Base-by-base conservation (phyloP, 2,113 vertebrate species). In the Tupaia tana region DNA sequence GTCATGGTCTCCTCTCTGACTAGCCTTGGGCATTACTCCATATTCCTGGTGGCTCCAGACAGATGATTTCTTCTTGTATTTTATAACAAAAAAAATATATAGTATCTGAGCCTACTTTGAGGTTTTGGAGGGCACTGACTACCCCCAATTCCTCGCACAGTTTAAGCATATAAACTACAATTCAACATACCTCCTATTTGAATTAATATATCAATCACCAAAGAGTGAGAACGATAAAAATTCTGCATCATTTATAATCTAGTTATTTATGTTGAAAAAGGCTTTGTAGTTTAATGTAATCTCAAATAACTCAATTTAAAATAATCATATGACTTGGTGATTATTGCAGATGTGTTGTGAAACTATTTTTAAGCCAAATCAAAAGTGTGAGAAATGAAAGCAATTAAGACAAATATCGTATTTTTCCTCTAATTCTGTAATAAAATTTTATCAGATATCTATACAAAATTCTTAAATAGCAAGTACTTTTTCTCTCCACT, bases 281-380 rank as follows among this genome's bases (percentile, higher is more conserved):
- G 77, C 77, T 22, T n/a, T 73, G 8, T 9, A 31, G 34, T 69
- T 43, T 43, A 54, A 13, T 19, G 77, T 34, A 86, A 92, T 89
- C 80, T 56, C 61, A 75, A 74, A 25, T 64, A 64, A 34, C 25
- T 87, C 6, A 20, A 81, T 61, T 43, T 79, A 89, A 61, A 81
- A 63, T 87, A 91, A 73, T 14, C 64, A 69, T 52, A 31, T 64
- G 56, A 19, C 2, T 0, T 67, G 59, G 73, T 84, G 14, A 69
- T 43, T 3, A 31, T 27, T 10, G 5, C 27, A 87, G 15, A 77
- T 86, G 12, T 61, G 10, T 58, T 63, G 27, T 77, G 3, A 73
- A 91, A 77, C 16, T 82, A 69, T 87, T 95, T 91, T 75, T 77
- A 87, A 87, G 69, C 18, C 34, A 83, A 83, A 22, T 20, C 19